A percentile compares a stretch with the other conserved stretches of the same genome.
Conservation (phyloP, 2,888 invertebrate species). For the Agonum fuliginosum region DNA sequence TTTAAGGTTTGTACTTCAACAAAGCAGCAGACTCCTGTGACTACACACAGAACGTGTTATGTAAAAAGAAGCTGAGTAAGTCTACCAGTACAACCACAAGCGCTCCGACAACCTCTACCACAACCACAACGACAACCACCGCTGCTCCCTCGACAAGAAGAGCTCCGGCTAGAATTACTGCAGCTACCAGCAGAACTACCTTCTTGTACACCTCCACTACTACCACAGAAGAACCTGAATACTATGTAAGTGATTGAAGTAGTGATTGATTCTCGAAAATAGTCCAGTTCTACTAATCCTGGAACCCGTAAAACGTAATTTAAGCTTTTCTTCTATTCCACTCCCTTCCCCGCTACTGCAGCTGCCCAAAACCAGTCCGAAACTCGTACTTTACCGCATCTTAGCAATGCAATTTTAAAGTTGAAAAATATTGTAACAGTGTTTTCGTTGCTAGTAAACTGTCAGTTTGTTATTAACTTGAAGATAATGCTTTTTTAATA, state of each 20-base stretch:
- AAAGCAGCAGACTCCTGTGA: constrained; percentile 94
- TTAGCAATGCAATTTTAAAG: no score
- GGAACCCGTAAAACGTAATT: no score
- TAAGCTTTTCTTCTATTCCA: no score
- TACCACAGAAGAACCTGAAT: constrained; percentile 67
- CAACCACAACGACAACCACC: constrained; percentile 72
- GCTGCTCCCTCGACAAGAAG: constrained; percentile 67
- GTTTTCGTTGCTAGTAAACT: no score
- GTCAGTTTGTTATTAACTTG: no score
- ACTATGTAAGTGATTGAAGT: constrained; percentile 64
- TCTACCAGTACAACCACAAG: constrained; percentile 73
- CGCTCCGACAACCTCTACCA: constrained; percentile 73
- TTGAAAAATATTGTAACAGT: no score
- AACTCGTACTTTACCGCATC: no score
- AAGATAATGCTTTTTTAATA: no score
- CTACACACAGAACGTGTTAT: constrained; percentile 90
- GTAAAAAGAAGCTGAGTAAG: constrained; percentile 80
- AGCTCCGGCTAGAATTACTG: constrained; percentile 69
- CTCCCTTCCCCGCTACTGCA: no score
- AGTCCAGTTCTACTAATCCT: no score
- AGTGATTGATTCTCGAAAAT: no score
- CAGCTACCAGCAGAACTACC: constrained; percentile 70
- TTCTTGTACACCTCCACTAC: constrained; percentile 68
- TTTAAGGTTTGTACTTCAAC: constrained; percentile 89
- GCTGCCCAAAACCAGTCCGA: no score